phyloP scores from a whole-genome alignment of 2,797 vertebrate genomes.

The Macropodus opercularis region DNA sequence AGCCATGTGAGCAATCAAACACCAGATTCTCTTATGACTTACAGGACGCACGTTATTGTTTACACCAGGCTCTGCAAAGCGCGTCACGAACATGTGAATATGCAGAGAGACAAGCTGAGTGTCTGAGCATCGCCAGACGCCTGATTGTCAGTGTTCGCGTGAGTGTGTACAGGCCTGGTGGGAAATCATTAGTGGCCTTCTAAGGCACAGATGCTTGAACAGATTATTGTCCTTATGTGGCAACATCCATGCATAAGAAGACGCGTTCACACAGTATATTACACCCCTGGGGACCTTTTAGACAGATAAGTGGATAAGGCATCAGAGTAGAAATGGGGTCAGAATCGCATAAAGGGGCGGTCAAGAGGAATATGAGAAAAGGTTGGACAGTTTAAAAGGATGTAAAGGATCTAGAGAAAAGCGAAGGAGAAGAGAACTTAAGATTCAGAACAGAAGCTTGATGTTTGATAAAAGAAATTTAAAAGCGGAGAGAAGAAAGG shows the following conservation, averaged over 20 bases:
- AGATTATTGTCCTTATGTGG: conserved; percentile 58
- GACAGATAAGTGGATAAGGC: neutral
- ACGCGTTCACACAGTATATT: neutral
- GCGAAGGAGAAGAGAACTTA: conserved; percentile 7
- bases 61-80: neutral
- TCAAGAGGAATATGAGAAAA: neutral
- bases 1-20: no score
- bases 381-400: neutral
- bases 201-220: conserved; percentile 56
- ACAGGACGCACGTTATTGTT: neutral
- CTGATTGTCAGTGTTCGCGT: conserved; percentile 7
- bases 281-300: neutral
- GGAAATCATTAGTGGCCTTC: conserved; percentile 45
- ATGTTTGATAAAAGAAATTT: conserved; percentile 25
- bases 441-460: conserved; percentile 12
- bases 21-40: no score
- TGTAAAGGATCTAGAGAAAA: neutral
- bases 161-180: conserved; percentile 25
- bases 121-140: neutral
- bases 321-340: neutral
- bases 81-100: neutral
- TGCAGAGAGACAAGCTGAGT: conserved; percentile 5
- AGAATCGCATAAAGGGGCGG: neutral
- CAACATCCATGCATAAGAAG: neutral
- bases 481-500: conserved; percentile 7